Conservation (phyloP, 2,888 invertebrate genomes). For the Chrysotoxum bicinctum region DNA sequence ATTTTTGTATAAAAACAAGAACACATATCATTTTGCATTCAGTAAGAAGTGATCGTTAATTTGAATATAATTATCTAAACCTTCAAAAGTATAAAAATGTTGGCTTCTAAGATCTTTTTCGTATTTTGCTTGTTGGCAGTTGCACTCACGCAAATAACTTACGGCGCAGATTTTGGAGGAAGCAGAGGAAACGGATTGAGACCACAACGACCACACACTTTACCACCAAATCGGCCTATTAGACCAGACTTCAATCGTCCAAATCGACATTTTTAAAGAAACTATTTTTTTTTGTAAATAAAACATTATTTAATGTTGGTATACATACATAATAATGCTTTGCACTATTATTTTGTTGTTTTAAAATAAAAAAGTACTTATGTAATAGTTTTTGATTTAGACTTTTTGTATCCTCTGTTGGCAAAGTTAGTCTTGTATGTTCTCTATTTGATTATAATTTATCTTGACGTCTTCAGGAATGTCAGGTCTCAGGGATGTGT, state of each 20-base stretch:
- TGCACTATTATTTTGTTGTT: too few relatives aligned
- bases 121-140: conserved; percentile 42
- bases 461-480: too few relatives aligned
- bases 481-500: too few relatives aligned
- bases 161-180: conserved; percentile 26
- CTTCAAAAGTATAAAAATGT: conserved; percentile 16
- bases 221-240: conserved; percentile 51
- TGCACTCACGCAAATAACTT: conserved; percentile 38
- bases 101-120: conserved; percentile 47
- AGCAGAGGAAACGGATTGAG: conserved; percentile 11
- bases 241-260: conserved; percentile 35
- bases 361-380: too few relatives aligned
- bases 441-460: too few relatives aligned
- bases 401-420: too few relatives aligned
- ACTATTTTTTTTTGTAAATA: too few relatives aligned
- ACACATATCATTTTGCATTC: not conserved
- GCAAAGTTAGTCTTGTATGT: too few relatives aligned
- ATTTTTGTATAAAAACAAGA: not conserved
- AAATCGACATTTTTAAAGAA: too few relatives aligned
- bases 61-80: not conserved
- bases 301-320: too few relatives aligned
- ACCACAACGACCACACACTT: conserved; percentile 39
- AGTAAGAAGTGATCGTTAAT: not conserved
- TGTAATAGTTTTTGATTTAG: too few relatives aligned
- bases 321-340: too few relatives aligned